Evolutionary conservation across 2,797 vertebrate species (phyloP).

Genomic region (Taenioides sp.): DNA sequence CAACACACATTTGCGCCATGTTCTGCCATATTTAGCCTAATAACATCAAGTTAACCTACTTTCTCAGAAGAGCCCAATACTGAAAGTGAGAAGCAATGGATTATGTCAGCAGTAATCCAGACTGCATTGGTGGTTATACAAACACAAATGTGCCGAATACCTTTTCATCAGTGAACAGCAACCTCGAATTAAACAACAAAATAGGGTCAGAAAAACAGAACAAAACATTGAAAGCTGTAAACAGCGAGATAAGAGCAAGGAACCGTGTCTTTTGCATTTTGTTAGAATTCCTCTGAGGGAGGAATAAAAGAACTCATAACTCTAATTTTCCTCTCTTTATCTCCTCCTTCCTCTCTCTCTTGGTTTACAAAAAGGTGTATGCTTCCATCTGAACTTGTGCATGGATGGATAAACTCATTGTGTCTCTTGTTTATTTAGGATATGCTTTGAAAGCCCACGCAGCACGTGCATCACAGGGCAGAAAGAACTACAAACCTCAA

Average conservation of each 20-base stretch:
- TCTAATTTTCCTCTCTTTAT: slow-evolving; percentile 41
- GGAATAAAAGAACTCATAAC: slow-evolving; percentile 44
- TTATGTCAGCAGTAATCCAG: not conserved
- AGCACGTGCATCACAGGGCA: slow-evolving; percentile 35
- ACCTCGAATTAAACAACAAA: slow-evolving; percentile 8
- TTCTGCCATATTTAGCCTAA: slow-evolving; percentile 10
- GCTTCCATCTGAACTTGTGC: slow-evolving; percentile 40
- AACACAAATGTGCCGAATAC: not conserved
- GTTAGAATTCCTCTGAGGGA: slow-evolving; percentile 21
- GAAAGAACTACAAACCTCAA: slow-evolving; percentile 28
- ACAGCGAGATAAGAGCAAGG: slow-evolving; percentile 31
- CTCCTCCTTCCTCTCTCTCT: slow-evolving; percentile 10
- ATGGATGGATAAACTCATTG: slow-evolving; percentile 38
- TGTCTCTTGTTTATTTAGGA: slow-evolving; percentile 14
- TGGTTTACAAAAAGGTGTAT: slow-evolving; percentile 24
- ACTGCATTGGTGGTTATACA: not conserved
- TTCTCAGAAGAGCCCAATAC: not conserved
- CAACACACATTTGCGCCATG: slow-evolving; percentile 13
- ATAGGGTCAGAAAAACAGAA: not conserved
- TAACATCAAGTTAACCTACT: slow-evolving; percentile 6
- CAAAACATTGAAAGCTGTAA: slow-evolving; percentile 38
- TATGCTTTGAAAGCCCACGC: slow-evolving; percentile 31
- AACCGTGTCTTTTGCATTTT: slow-evolving; percentile 25
- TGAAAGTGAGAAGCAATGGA: not conserved
- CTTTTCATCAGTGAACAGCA: slow-evolving; percentile 1